Percentiles rank a stretch among this genome's conserved stretches.
These are phyloP conservation scores for Resseliella maxima DNA, from an alignment of 2,888 invertebrate species.

Conservation along the genomic window DNA sequence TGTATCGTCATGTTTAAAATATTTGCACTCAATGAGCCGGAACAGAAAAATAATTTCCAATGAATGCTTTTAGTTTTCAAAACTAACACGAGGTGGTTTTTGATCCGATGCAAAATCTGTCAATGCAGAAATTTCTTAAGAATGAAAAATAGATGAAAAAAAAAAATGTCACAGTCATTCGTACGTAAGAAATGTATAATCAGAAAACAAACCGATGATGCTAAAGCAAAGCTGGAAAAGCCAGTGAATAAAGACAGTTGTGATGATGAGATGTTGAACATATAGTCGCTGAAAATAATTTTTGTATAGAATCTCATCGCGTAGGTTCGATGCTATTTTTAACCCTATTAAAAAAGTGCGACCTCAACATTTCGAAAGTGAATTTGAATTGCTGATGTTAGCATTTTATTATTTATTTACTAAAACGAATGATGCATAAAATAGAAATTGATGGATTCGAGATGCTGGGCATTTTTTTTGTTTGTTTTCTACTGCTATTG, in stretches of 20 bases:
- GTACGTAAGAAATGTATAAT: constrained; percentile 1
- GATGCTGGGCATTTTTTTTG: background rate
- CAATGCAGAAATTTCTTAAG: background rate
- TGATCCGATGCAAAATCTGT: background rate
- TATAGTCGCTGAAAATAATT: background rate
- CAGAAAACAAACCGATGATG: background rate
- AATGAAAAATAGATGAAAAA: no score
- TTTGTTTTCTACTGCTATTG: background rate
- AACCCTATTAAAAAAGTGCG: background rate
- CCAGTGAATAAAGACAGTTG: background rate
- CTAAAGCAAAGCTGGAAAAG: background rate
- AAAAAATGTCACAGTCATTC: no score
- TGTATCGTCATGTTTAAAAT: background rate
- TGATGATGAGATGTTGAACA: background rate
- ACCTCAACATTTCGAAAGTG: constrained; percentile 8
- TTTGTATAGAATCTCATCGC: background rate
- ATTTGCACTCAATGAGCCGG: background rate
- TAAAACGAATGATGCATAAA: constrained; percentile 38
- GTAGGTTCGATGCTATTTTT: background rate
- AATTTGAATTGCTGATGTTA: background rate
- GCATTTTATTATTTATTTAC: constrained; percentile 37
- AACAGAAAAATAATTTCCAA: background rate
- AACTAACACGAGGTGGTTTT: background rate
- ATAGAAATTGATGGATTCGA: constrained; percentile 25
- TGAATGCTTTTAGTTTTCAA: background rate